A percentile compares a stretch with the other conserved stretches of the same genome.
phyloP scores from a whole-genome alignment of 2,797 vertebrate species.

The Falco rusticolus region DNA sequence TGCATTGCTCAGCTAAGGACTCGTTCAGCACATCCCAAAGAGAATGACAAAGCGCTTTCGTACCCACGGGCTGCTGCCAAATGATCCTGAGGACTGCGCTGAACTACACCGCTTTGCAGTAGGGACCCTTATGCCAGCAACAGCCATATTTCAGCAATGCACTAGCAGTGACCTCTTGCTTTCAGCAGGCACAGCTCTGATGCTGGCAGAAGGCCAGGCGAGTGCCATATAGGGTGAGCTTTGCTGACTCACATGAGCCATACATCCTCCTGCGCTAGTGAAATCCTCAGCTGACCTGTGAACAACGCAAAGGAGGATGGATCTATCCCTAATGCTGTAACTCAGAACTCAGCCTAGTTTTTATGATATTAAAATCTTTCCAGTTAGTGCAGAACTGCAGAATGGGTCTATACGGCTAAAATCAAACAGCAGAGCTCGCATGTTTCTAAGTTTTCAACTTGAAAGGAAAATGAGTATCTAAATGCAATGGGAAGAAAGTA shows the following conservation, averaged over 20 bases:
- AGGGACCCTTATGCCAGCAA: not conserved
- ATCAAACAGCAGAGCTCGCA: not conserved
- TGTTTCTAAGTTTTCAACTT: not conserved
- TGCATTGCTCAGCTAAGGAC: not conserved
- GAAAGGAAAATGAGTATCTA: not conserved
- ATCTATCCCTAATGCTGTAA: not conserved
- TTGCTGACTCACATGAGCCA: not conserved
- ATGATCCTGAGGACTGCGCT: not conserved
- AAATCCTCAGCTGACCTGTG: not conserved
- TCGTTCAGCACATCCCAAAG: not conserved
- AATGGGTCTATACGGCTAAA: not conserved
- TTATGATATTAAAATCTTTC: not conserved
- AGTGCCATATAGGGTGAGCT: not conserved
- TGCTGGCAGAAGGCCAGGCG: not conserved
- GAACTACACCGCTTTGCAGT: not conserved
- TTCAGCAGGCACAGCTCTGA: not conserved
- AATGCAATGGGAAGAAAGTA: not conserved
- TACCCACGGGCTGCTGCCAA: not conserved
- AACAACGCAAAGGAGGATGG: accelerated
- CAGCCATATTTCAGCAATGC: not conserved
- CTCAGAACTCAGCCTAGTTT: not conserved
- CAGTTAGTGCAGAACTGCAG: not conserved
- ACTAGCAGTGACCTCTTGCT: not conserved
- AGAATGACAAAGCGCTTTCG: not conserved
- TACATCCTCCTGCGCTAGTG: not conserved